These are phyloP conservation scores for Mythimna loreyi DNA, from an alignment of 2,888 invertebrate genomes.

Conservation along the genomic window DNA sequence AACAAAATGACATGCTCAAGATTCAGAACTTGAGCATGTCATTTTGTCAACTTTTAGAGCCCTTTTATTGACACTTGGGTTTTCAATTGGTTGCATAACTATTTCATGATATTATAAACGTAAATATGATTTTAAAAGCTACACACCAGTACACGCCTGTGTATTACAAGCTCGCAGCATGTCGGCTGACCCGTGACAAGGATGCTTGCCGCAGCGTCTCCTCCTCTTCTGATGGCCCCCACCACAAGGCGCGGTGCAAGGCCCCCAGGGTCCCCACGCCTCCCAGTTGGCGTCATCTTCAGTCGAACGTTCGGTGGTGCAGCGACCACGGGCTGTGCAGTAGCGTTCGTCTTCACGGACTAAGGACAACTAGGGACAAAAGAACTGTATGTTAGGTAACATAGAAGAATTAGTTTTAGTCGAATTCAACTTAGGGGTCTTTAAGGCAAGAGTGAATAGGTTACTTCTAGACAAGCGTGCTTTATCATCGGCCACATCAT, in stretches of 20 bases:
- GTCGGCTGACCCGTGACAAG: constrained; percentile 90
- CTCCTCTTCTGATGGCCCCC: constrained; percentile 92
- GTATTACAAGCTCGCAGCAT: constrained; percentile 94
- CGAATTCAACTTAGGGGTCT: too few species aligned
- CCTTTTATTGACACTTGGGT: too few species aligned
- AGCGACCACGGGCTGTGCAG: constrained; percentile 93
- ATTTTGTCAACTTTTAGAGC: too few species aligned
- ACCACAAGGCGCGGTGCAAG: constrained; percentile 82
- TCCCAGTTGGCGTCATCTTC: constrained; percentile 80
- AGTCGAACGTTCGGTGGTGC: constrained; percentile 82
- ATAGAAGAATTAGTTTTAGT: too few species aligned
- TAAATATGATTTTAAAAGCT: too few species aligned
- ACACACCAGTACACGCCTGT: constrained; percentile 90
- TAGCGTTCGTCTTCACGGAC: constrained; percentile 95
- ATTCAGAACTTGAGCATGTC: too few species aligned
- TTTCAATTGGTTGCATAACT: too few species aligned
- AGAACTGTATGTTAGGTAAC: not conserved
- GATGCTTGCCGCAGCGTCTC: constrained; percentile 87
- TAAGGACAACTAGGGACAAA: constrained; percentile 89
- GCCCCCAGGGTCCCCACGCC: constrained; percentile 80
- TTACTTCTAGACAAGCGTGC: too few species aligned
- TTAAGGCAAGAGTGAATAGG: too few species aligned
- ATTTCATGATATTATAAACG: too few species aligned
- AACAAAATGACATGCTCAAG: too few species aligned
- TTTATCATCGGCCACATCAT: too few species aligned